A percentile compares a stretch with the other conserved stretches of the same genome.
Conservation (phyloP, 2,113 vertebrate species). For the Tricholaema leucomelas region DNA sequence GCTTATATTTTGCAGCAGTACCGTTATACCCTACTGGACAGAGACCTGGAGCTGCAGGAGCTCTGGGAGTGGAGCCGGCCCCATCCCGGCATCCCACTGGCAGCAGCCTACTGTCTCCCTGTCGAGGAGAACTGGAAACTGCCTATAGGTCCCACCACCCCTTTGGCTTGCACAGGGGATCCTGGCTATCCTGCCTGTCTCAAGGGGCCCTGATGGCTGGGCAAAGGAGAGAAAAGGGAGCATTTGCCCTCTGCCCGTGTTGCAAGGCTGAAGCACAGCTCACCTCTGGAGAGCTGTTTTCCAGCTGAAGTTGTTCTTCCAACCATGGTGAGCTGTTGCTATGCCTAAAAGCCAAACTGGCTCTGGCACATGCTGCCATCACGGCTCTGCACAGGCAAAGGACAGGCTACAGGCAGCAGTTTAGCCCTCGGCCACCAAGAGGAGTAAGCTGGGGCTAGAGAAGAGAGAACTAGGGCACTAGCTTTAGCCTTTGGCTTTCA, state of each 20-base stretch:
- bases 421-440: not conserved
- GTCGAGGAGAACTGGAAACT: not conserved
- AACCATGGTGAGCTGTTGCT: not conserved
- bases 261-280: not conserved
- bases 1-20: constrained; percentile 48
- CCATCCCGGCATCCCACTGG: not conserved
- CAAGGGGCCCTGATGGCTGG: fast-evolving
- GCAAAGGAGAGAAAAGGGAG: not conserved
- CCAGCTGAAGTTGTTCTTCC: not conserved
- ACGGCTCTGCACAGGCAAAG: not conserved
- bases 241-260: not conserved
- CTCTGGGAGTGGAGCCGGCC: not conserved
- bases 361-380: not conserved
- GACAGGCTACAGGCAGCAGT: not conserved
- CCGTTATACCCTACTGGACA: not conserved
- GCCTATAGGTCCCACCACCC: fast-evolving
- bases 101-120: not conserved
- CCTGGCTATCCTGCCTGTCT: not conserved
- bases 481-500: constrained; percentile 39
- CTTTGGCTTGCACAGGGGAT: fast-evolving
- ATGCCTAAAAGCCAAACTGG: not conserved
- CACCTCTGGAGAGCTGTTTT: not conserved
- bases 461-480: constrained; percentile 16
- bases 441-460: not conserved
- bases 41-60: not conserved